Evolutionary conservation across 35 echinoderm and acorn worm species (phyloP), one percentile per base, ranked within the genome.

Genomic region (Lytechinus pictus): DNA sequence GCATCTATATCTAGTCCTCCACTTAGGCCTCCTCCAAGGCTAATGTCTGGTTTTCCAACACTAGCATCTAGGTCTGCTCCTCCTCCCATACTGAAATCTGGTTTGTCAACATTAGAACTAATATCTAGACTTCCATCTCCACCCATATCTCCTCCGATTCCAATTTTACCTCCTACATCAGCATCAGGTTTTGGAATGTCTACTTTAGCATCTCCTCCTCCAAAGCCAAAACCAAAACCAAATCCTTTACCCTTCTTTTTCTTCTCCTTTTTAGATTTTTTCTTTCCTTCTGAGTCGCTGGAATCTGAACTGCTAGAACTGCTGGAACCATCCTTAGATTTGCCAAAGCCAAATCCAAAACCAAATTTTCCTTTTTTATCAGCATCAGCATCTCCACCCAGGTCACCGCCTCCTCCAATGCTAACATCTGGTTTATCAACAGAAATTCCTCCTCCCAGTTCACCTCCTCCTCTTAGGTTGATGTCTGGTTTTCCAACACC

Each of bases 301-400:
- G 88, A 90, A 54, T 90, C 88, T 90, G 88, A 90, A 90, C 88
- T 96, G 10, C 54, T 86, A 56, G 94, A 96, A 52, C 58, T 87
- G 55, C 91, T 95, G 28, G 95, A 95, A 57, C 44, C 94, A 27
- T 87, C 94, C 92, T 91, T 87, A n/a, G 95, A 95, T 28, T 96
- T 96, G 27, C 97, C 95, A 91, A 98, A 95, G 44, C 97, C 97
- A 86, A 97, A 96, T 61, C 96, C 96, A 97, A 98, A 97, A 19
- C 95, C 94, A 87, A 96, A 96, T 55, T 87, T 87, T 55, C 94
- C 66, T 54, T 98, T 98, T 54, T 91, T 61, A 44, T 98, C 97
- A 60, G n/a, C n/a, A n/a, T 90, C 88, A 52, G 28, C 88, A 44
- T 89, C 44, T 95, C 21, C 54, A 54, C 94, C 86, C 86, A 53